phyloP scores from a whole-genome alignment of 92 coral and sea anemone species.

The Zoanthus gigantus region DNA sequence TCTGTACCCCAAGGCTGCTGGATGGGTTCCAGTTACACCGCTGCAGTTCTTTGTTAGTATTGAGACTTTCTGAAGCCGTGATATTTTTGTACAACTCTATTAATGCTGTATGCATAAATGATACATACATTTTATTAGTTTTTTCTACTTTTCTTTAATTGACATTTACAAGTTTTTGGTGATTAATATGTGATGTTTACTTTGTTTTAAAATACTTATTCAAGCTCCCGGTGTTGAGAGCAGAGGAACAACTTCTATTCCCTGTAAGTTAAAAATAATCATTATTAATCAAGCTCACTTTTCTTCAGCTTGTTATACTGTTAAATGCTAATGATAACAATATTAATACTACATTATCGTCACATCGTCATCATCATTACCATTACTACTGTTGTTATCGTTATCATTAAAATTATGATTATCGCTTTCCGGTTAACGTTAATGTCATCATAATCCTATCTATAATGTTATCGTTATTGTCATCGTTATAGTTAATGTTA shows the following conservation, averaged over 20 bases:
- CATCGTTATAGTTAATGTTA: too few relatives aligned
- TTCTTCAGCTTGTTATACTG: background rate
- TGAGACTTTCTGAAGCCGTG: background rate
- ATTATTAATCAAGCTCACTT: background rate
- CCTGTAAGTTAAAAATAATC: background rate
- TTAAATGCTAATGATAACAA: background rate
- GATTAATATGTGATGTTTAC: background rate
- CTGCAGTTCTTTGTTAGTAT: slow-evolving; percentile 25
- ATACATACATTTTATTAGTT: background rate
- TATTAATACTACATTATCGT: background rate
- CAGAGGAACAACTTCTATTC: background rate
- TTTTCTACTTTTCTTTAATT: background rate
- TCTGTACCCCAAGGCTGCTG: slow-evolving; percentile 17
- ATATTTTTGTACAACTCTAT: background rate
- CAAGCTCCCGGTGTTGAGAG: slow-evolving; percentile 13
- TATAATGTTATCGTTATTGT: too few relatives aligned
- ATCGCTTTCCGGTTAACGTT: too few relatives aligned
- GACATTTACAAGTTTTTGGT: background rate
- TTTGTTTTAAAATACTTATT: background rate
- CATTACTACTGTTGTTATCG: too few relatives aligned
- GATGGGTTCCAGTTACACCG: slow-evolving; percentile 1
- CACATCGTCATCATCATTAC: too few relatives aligned
- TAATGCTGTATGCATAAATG: background rate
- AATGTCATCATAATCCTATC: too few relatives aligned
- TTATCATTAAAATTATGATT: too few relatives aligned